phyloP scores from a whole-genome alignment of 1,140 invertebrate species.

The Eciton burchellii region DNA sequence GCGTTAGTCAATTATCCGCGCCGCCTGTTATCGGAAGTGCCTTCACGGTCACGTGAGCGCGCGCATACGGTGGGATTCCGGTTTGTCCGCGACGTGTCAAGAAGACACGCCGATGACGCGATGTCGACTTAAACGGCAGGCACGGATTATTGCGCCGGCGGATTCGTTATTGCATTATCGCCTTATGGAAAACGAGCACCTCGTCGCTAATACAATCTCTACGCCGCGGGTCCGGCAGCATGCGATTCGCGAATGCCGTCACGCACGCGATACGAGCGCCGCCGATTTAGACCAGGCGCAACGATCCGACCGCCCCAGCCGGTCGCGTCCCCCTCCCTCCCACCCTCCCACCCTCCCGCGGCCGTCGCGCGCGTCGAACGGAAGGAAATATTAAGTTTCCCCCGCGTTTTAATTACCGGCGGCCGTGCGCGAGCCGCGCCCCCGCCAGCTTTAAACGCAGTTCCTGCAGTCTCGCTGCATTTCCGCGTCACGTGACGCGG shows the following conservation, averaged over 20 bases:
- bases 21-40: background rate
- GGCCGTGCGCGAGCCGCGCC: slow-evolving; percentile 62
- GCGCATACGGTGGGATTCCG: background rate
- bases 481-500: slow-evolving; percentile 70
- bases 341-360: too few relatives aligned
- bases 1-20: background rate
- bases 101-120: slow-evolving; percentile 23
- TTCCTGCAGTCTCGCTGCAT: slow-evolving; percentile 56
- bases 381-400: slow-evolving; percentile 76
- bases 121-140: slow-evolving; percentile 35
- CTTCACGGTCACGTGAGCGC: background rate
- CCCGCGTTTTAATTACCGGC: slow-evolving; percentile 76
- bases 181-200: slow-evolving; percentile 52
- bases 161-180: slow-evolving; percentile 36
- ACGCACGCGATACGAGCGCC: slow-evolving; percentile 25
- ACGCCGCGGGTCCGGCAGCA: background rate
- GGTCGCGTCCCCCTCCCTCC: slow-evolving; percentile 4
- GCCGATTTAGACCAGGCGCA: slow-evolving; percentile 29
- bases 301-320: slow-evolving; percentile 42
- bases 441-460: slow-evolving; percentile 66
- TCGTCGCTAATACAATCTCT: slow-evolving; percentile 46
- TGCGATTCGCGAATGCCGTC: slow-evolving; percentile 18
- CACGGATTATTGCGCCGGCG: slow-evolving; percentile 23
- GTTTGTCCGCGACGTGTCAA: background rate
- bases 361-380: too few relatives aligned